Percentiles rank a stretch among this genome's conserved stretches.
phyloP scores from a whole-genome alignment of 1,140 invertebrate species.

The Micrasema minimum region DNA sequence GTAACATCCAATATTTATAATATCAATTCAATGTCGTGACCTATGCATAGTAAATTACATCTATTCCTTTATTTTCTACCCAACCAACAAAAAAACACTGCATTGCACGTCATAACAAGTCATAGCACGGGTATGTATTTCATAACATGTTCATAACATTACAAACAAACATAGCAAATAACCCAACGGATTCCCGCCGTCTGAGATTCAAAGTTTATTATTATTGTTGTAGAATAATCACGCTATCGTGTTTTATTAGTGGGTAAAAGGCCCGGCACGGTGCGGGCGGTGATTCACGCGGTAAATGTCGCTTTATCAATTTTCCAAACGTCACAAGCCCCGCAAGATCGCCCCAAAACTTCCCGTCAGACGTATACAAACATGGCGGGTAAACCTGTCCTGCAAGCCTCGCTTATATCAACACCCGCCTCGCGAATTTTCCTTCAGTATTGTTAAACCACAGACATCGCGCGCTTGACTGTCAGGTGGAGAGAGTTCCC shows the following conservation, averaged over 20 bases:
- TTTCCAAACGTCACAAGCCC: slow-evolving; percentile 22
- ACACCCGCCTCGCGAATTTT: slow-evolving; percentile 10
- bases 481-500: slow-evolving; percentile 27
- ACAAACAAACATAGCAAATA: too few relatives aligned
- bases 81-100: too few relatives aligned
- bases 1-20: too few relatives aligned
- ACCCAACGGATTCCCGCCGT: too few relatives aligned
- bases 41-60: too few relatives aligned
- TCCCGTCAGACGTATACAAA: neutral
- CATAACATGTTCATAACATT: too few relatives aligned
- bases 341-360: slow-evolving; percentile 1
- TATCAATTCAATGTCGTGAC: too few relatives aligned
- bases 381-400: slow-evolving; percentile 2
- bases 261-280: slow-evolving; percentile 22
- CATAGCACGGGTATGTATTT: too few relatives aligned
- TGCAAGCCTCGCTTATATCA: slow-evolving; percentile 25
- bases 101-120: too few relatives aligned
- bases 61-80: too few relatives aligned
- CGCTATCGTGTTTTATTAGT: neutral
- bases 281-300: slow-evolving; percentile 29
- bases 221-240: too few relatives aligned
- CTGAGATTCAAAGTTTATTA: too few relatives aligned
- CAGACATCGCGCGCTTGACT: slow-evolving; percentile 22
- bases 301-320: slow-evolving; percentile 22
- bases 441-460: slow-evolving; percentile 33